These are phyloP conservation scores for Toxonevra muliebris DNA, from an alignment of 2,888 invertebrate species.

Conservation along the genomic window DNA sequence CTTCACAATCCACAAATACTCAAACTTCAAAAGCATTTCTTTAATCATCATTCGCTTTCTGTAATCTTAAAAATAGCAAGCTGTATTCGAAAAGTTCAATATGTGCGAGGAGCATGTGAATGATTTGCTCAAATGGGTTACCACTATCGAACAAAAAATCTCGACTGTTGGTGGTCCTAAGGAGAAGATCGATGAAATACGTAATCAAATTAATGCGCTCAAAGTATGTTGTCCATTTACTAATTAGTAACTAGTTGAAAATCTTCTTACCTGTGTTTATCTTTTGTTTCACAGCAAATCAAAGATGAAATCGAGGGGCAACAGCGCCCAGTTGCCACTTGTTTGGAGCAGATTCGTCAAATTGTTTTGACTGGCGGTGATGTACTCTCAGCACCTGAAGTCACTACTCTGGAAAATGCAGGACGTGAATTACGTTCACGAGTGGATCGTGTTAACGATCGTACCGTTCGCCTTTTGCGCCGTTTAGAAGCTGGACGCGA, in stretches of 20 bases:
- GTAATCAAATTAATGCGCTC: conserved; percentile 88
- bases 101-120: conserved; percentile 87
- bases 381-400: conserved; percentile 91
- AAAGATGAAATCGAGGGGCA: conserved; percentile 90
- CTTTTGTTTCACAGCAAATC: conserved; percentile 71
- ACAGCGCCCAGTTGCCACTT: conserved; percentile 82
- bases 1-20: too few species aligned
- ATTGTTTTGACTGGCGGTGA: conserved; percentile 90
- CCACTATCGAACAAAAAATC: conserved; percentile 82
- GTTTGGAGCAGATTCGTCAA: conserved; percentile 89
- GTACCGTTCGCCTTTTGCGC: conserved; percentile 80
- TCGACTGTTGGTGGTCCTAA: conserved; percentile 87
- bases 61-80: conserved; percentile 74
- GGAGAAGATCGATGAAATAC: conserved; percentile 85
- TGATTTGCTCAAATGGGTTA: conserved; percentile 87
- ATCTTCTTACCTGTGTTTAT: conserved; percentile 6
- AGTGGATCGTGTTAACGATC: conserved; percentile 83
- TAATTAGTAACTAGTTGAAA: background rate
- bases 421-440: conserved; percentile 84
- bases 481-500: conserved; percentile 82
- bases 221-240: conserved; percentile 69
- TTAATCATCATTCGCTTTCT: background rate
- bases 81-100: conserved; percentile 93
- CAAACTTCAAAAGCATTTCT: background rate
- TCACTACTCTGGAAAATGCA: conserved; percentile 85